These are phyloP conservation scores for Coptodon bakossiorum DNA, from an alignment of 2,113 vertebrate genomes.

Conservation along the genomic window DNA sequence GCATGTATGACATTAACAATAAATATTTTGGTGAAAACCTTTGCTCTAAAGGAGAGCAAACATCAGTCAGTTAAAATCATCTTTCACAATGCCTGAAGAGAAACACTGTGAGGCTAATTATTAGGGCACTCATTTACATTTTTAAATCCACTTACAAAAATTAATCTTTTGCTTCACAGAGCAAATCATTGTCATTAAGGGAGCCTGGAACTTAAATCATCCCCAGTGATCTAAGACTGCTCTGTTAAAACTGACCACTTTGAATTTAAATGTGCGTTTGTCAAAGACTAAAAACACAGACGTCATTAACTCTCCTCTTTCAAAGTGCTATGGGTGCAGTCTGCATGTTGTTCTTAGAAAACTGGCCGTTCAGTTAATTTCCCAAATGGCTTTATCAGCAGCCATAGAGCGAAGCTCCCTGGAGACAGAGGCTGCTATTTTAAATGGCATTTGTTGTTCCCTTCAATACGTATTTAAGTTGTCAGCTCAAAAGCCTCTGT, in stretches of 20 bases:
- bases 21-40: background rate
- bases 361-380: slow-evolving; percentile 38
- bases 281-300: background rate
- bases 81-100: background rate
- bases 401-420: background rate
- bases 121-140: background rate
- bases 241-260: background rate
- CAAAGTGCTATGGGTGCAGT: background rate
- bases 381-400: slow-evolving; percentile 29
- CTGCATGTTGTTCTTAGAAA: background rate
- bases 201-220: background rate
- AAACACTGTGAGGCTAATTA: background rate
- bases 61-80: background rate
- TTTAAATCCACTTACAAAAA: background rate
- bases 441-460: slow-evolving; percentile 34
- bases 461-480: slow-evolving; percentile 29
- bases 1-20: background rate
- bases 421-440: slow-evolving; percentile 8
- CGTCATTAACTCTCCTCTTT: background rate
- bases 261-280: background rate
- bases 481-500: slow-evolving; percentile 9
- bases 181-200: background rate
- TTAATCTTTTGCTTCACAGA: background rate
- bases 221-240: background rate
- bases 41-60: background rate